Evolutionary conservation across 2,113 vertebrate genomes (phyloP), one percentile per base, ranked within the genome.

Genomic region (Mustelus asterias): DNA sequence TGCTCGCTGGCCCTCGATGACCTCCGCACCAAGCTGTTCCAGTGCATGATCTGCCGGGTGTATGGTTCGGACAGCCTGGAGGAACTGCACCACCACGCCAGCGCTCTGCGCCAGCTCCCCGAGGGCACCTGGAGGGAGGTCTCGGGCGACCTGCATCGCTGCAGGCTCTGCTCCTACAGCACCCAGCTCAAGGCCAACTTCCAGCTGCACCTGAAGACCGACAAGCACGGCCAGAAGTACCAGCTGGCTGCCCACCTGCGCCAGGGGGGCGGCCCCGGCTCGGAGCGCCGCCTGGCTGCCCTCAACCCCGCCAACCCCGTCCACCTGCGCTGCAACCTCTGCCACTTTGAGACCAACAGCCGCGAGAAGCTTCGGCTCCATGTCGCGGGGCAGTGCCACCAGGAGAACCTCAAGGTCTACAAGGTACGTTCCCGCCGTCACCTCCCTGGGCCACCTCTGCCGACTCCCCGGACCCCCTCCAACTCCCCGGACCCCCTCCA

Each of bases 131-230:
- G 97, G 97, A 97, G 97, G 96, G 97, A 97, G 89, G 97, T 97
- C 3, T 96, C 97, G 0, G 97, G 97, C 0, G 97, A 97, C 63
- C 96, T 97, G 41, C 97, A 97, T 95, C 97, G 97, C 65, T 98
- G 97, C 96, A 96, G 97, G 3, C 97, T 98, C 96, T 98, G 97
- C 96, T 97, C 97, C 80, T 98, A 98, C 0, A 96, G 97, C 93
- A 98, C 97, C 95, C 97, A 97, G 96, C 97, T 98, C 80, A 97
- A 97, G 95, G 97, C 97, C 96, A 98, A 98, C 96, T 97, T 98
- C 96, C 97, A 97, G 0, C 97, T 98, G 58, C 97, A 98, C 95
- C 97, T 97, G 95, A 97, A 97, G 96, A 97, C 97, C 0, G 97
- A 97, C 96, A 98, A 97, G 95, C 97, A 98, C 0, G 96, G 97